Percentiles rank a stretch among this genome's conserved stretches.
Evolutionary conservation across 2,797 vertebrate genomes (phyloP).

Genomic region (Manis javanica): DNA sequence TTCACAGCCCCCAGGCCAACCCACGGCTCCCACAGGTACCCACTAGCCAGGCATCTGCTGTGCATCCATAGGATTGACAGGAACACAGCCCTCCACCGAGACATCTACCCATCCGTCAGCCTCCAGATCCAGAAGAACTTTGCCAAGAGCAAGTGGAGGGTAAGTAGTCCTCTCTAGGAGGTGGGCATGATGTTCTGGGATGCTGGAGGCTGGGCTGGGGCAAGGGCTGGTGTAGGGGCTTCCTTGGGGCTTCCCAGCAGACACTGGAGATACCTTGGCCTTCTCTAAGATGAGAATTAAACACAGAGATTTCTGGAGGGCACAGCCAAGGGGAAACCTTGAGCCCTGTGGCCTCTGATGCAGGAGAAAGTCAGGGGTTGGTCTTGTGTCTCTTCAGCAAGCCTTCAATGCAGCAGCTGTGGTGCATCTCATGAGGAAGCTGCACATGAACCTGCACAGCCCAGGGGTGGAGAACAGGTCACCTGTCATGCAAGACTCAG

Average conservation of each 20-base stretch:
- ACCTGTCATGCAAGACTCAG: not conserved
- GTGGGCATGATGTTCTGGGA: not conserved
- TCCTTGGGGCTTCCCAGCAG: not conserved
- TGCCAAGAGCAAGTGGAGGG: conserved; percentile 96
- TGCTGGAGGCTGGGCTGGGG: not conserved
- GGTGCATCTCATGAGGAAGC: conserved; percentile 93
- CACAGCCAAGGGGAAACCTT: not conserved
- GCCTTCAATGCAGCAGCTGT: conserved; percentile 92
- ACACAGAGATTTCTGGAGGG: not conserved
- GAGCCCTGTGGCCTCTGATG: not conserved
- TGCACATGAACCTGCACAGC: conserved; percentile 88
- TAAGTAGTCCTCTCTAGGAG: conserved; percentile 81
- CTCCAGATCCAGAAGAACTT: conserved; percentile 97
- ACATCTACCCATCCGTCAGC: conserved; percentile 94
- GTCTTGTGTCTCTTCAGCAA: conserved; percentile 86
- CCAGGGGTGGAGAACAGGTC: not conserved
- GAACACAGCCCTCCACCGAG: conserved; percentile 91
- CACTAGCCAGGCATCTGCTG: conserved; percentile 72
- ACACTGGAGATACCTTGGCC: not conserved
- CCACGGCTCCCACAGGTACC: conserved; percentile 19
- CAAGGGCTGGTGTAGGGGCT: not conserved
- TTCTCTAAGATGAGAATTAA: not conserved
- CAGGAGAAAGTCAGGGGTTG: not conserved
- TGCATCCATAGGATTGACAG: conserved; percentile 92
- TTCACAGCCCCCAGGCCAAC: not conserved